Evolutionary conservation across 2,797 vertebrate species (phyloP).

Genomic region (Phataginus tricuspis): DNA sequence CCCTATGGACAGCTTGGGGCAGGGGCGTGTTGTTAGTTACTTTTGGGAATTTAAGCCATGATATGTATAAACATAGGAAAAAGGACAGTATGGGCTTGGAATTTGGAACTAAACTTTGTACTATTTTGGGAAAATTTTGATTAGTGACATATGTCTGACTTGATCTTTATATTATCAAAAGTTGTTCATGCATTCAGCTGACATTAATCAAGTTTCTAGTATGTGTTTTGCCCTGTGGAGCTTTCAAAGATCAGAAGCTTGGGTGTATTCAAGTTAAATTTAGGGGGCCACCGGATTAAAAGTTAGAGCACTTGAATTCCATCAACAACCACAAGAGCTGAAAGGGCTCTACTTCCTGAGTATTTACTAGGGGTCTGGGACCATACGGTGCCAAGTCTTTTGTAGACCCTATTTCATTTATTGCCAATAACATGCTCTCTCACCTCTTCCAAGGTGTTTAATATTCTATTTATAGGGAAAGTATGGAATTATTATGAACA

Average conservation of each 20-base stretch:
- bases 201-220: not conserved
- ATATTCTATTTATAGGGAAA: not conserved
- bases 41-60: not conserved
- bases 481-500: not conserved
- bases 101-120: not conserved
- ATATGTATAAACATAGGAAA: not conserved
- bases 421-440: not conserved
- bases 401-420: not conserved
- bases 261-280: not conserved
- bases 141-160: not conserved
- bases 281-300: not conserved
- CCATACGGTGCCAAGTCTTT: not conserved
- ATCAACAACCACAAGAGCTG: not conserved
- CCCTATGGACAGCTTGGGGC: not conserved
- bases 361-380: not conserved
- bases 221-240: not conserved
- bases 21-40: not conserved
- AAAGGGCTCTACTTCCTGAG: not conserved
- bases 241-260: not conserved
- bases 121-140: not conserved
- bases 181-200: not conserved
- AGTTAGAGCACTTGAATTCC: not conserved
- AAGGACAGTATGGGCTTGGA: not conserved
- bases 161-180: constrained; percentile 9
- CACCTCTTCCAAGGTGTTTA: not conserved